Evolutionary conservation across 2,113 vertebrate species (phyloP).

Genomic region (Mohoua ochrocephala): DNA sequence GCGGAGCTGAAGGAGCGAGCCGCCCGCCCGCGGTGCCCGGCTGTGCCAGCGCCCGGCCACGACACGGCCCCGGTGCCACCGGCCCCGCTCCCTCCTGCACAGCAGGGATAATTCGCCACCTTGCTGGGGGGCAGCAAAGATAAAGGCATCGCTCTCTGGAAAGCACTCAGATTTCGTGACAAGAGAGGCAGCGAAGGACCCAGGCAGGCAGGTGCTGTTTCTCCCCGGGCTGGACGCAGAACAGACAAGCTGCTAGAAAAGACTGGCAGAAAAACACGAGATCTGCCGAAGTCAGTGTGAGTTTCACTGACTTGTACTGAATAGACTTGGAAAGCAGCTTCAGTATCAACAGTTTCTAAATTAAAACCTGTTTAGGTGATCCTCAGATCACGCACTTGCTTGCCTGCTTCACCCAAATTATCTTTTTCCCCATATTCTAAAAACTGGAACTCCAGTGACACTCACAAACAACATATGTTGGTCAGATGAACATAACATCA

Average conservation of each 20-base stretch:
- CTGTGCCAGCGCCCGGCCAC: not conserved
- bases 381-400: not conserved
- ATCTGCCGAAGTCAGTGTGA: not conserved
- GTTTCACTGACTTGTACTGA: not conserved
- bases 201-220: slow-evolving; percentile 7
- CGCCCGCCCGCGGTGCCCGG: not conserved
- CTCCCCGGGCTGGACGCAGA: not conserved
- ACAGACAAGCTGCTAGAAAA: not conserved
- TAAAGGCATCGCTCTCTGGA: not conserved
- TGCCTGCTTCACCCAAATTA: not conserved
- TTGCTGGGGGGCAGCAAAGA: not conserved
- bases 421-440: not conserved
- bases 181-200: not conserved
- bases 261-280: not conserved
- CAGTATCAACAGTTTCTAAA: not conserved
- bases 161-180: not conserved
- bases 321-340: not conserved
- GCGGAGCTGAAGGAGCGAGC: not conserved
- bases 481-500: slow-evolving; percentile 31
- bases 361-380: slow-evolving; percentile 29
- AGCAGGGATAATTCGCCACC: not conserved
- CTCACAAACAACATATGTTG: slow-evolving; percentile 40
- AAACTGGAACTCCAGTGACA: not conserved
- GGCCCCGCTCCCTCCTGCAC: fast-evolving
- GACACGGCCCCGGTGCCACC: not conserved